Base-by-base conservation (phyloP, 2,888 invertebrate species). In the Drosophila acutilabella region DNA sequence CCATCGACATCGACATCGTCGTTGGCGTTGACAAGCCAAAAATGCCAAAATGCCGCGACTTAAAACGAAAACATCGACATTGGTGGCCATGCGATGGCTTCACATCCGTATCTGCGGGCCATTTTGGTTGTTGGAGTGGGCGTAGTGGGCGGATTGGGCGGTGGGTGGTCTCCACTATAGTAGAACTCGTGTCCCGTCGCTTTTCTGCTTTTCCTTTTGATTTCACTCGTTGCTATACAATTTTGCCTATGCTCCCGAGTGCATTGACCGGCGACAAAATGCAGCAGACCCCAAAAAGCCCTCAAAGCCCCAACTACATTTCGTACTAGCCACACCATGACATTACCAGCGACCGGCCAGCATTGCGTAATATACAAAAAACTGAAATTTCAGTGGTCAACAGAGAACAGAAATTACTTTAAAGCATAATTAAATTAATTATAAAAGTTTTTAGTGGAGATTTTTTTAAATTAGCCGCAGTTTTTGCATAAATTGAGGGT, bases 41-140 rank as follows among this genome's bases (percentile, higher is more conserved):
- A 74, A 74, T 74, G 70, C 80, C 57, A 83, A 83, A 80, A 83
- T 74, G 75, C 60, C 69, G 85, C 85, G 81, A 81, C 81, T 84
- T 78, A 68, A 81, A 78, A 78, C 61, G 87, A 87, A 83, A 81
- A 84, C 81, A 81, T 74, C 74, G 70, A 64, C 73, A 66, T 74
- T 41, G 59, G 8, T 36, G 58, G 54, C 41, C 45, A 45, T 18
- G 36, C 36, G 40, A 18, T 3, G 40, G 44, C 62, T 56, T 54
- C 26, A 59, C 70, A 60, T 71, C 53, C 76, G 56, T 64, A 69
- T 69, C 70, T 50, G 56, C 42, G 20, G 40, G 47, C 30, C 14
- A 6, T 13, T 26, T 30, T 30, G 30, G 30, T 30, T 20, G 36
- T 4, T 2, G 48, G 0, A 14, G 53, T 8, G n/a, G 45, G 10